These are phyloP conservation scores for Bellardia pandia DNA, from an alignment of 2,888 invertebrate species.

Conservation along the genomic window DNA sequence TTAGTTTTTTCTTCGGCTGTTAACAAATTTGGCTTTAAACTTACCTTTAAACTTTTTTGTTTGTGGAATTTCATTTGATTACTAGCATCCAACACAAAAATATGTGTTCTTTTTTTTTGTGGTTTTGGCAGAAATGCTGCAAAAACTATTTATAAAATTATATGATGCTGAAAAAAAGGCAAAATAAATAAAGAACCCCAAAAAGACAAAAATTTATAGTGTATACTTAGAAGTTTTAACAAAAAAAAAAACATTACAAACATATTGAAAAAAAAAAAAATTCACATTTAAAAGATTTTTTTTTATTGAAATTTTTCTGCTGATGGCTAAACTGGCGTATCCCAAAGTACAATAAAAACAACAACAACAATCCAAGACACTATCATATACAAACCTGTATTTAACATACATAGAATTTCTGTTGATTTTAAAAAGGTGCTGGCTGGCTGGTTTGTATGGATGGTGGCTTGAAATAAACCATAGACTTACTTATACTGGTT, in stretches of 20 bases:
- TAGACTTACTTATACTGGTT: conserved; percentile 66
- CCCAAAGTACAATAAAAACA: conserved; percentile 51
- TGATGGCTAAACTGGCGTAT: conserved; percentile 55
- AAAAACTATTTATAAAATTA: conserved; percentile 54
- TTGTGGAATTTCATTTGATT: conserved; percentile 25
- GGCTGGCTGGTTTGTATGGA: conserved; percentile 43
- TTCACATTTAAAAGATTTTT: conserved; percentile 50
- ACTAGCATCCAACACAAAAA: conserved; percentile 50
- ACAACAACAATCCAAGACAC: conserved; percentile 22
- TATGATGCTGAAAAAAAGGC: conserved; percentile 35
- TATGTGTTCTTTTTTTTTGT: conserved; percentile 31
- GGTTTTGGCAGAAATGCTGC: conserved; percentile 41
- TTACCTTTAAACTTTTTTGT: conserved; percentile 47
- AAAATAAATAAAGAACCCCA: conserved; percentile 1
- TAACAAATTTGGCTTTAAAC: conserved; percentile 51
- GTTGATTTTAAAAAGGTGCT: conserved; percentile 62
- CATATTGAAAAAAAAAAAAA: conserved; percentile 44
- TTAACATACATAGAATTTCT: conserved; percentile 67
- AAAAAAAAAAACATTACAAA: conserved; percentile 43
- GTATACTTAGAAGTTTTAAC: conserved; percentile 56
- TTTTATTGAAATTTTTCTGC: conserved; percentile 11
- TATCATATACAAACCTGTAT: conserved; percentile 67
- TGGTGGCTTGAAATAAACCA: conserved; percentile 50
- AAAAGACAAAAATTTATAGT: conserved; percentile 11
- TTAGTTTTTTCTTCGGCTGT: not conserved